These are phyloP conservation scores for Tenthredo scrophulariae DNA, from an alignment of 2,888 invertebrate genomes.

Conservation along the genomic window DNA sequence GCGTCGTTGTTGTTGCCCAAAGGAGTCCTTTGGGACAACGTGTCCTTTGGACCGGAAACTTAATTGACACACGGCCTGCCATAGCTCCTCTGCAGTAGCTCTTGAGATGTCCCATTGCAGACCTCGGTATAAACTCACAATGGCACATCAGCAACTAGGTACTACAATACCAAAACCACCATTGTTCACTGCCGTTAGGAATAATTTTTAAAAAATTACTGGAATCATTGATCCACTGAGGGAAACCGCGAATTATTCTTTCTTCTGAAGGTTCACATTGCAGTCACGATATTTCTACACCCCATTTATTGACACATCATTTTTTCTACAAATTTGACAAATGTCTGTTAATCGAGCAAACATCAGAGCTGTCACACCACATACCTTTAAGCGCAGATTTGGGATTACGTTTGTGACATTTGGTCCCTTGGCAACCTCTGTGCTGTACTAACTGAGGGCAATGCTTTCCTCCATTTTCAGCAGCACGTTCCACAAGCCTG, in stretches of 20 bases:
- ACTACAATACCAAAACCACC: slow-evolving; percentile 8
- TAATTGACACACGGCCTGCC: slow-evolving; percentile 32
- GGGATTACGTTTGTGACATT: slow-evolving; percentile 86
- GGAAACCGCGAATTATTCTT: background rate
- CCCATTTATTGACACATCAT: background rate
- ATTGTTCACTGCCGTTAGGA: slow-evolving; percentile 21
- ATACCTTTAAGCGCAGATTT: slow-evolving; percentile 88
- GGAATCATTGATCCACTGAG: slow-evolving; percentile 29
- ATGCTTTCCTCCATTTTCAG: slow-evolving; percentile 90
- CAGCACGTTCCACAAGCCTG: slow-evolving; percentile 84
- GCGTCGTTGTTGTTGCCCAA: slow-evolving; percentile 24
- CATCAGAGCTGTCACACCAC: background rate
- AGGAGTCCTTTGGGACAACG: slow-evolving; percentile 40
- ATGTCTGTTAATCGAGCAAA: background rate
- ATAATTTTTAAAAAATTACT: slow-evolving; percentile 2
- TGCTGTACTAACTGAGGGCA: slow-evolving; percentile 90
- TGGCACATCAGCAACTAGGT: slow-evolving; percentile 14
- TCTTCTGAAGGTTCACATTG: no score
- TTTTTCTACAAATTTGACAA: background rate
- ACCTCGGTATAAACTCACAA: slow-evolving; percentile 31
- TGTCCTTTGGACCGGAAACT: slow-evolving; percentile 38
- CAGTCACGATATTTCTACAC: background rate
- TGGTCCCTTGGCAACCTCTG: slow-evolving; percentile 89
- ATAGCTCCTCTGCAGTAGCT: background rate
- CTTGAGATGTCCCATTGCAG: slow-evolving; percentile 23